phyloP scores from a whole-genome alignment of 2,888 invertebrate genomes.

The Taphrorychus bicolor region DNA sequence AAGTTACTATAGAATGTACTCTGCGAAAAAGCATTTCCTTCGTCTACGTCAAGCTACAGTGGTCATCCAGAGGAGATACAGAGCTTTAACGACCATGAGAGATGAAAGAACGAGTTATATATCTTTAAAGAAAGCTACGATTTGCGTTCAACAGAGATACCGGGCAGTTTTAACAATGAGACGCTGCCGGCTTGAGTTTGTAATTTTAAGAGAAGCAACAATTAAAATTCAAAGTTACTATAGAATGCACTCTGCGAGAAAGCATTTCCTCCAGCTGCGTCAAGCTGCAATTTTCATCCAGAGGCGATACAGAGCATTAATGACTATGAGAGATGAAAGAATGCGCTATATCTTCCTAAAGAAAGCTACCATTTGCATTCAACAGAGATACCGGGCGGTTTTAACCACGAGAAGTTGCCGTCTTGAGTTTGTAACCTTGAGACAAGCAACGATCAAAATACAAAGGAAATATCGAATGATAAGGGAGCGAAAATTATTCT shows the following conservation, averaged over 20 bases:
- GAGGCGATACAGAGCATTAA: too few species aligned
- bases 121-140: conserved; percentile 50
- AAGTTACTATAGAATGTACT: conserved; percentile 42
- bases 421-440: conserved; percentile 39
- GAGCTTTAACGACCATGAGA: conserved; percentile 47
- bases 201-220: conserved; percentile 2
- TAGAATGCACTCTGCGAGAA: too few species aligned
- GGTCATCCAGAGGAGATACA: conserved; percentile 47
- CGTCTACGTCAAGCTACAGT: conserved; percentile 60
- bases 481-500: background rate
- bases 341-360: background rate
- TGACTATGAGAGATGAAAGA: conserved; percentile 4
- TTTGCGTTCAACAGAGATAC: conserved; percentile 48
- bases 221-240: conserved; percentile 36
- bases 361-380: conserved; percentile 54
- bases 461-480: conserved; percentile 29
- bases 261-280: too few species aligned
- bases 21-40: conserved; percentile 57
- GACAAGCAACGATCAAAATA: conserved; percentile 19
- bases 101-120: conserved; percentile 30
- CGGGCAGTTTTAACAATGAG: conserved; percentile 41
- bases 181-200: conserved; percentile 45
- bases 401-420: conserved; percentile 40
- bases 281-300: conserved; percentile 59
- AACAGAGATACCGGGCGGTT: conserved; percentile 47